Evolutionary conservation across 2,113 vertebrate species (phyloP).

Genomic region (Felis chaus): DNA sequence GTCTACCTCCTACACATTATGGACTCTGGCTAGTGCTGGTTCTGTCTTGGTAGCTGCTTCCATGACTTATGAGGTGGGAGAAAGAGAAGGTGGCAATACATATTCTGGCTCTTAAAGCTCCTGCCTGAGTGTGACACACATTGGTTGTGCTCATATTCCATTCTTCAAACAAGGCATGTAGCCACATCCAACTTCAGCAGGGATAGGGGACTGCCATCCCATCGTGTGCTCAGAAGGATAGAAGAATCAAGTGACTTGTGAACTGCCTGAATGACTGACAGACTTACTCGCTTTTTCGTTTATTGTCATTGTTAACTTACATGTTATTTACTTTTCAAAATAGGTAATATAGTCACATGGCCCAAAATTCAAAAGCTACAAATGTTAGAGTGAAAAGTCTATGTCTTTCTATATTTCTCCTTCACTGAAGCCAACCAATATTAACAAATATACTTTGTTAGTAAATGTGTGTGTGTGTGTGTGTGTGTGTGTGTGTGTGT

Average conservation of each 20-base stretch:
- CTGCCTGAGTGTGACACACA: background rate
- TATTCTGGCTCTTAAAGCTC: background rate
- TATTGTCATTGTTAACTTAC: background rate
- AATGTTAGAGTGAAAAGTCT: background rate
- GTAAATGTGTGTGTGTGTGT: background rate
- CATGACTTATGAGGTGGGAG: background rate
- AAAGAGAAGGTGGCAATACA: background rate
- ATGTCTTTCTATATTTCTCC: background rate
- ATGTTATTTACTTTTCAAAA: conserved; percentile 12
- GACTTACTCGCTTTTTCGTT: background rate
- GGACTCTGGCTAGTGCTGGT: background rate
- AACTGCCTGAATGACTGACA: background rate
- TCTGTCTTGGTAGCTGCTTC: background rate
- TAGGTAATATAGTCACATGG: background rate
- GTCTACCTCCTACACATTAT: background rate
- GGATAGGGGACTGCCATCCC: background rate
- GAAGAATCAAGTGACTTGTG: background rate
- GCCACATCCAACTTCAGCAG: background rate
- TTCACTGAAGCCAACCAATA: background rate
- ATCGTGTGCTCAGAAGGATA: background rate
- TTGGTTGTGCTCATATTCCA: background rate
- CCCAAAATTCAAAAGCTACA: background rate
- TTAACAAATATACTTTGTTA: background rate
- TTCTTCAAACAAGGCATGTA: background rate
- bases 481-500: background rate